phyloP scores from a whole-genome alignment of 2,113 vertebrate genomes.

The Megalops atlanticus region DNA sequence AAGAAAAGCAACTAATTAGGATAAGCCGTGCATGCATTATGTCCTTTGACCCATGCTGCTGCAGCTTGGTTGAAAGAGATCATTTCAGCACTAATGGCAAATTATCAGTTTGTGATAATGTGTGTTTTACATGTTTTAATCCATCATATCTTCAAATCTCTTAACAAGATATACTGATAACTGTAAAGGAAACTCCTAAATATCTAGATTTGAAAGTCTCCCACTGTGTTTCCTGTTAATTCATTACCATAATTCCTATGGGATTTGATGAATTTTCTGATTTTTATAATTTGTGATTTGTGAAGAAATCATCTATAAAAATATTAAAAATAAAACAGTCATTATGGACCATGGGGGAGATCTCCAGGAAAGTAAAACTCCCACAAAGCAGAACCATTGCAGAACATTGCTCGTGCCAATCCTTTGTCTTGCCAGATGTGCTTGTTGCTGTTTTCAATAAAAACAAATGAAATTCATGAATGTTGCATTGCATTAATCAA shows the following conservation, averaged over 20 bases:
- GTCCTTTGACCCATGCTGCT: background rate
- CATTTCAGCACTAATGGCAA: background rate
- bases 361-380: too few species aligned
- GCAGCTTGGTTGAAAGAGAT: background rate
- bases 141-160: constrained; percentile 14
- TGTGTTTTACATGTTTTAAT: background rate
- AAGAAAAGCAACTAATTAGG: constrained; percentile 22
- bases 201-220: background rate
- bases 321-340: constrained; percentile 40
- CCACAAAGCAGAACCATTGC: constrained; percentile 27
- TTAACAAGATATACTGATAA: background rate
- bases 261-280: constrained; percentile 34
- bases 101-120: background rate
- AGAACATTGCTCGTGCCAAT: background rate
- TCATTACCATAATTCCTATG: background rate
- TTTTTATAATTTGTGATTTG: constrained; percentile 23
- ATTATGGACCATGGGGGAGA: constrained; percentile 27
- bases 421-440: background rate
- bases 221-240: background rate
- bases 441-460: background rate
- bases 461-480: background rate
- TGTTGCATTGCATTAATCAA: background rate
- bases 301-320: constrained; percentile 33
- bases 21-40: background rate
- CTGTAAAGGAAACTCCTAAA: background rate